Evolutionary conservation across 2,797 vertebrate genomes (phyloP), one percentile per base, ranked within the genome.

Genomic region (Eospalax fontanierii): DNA sequence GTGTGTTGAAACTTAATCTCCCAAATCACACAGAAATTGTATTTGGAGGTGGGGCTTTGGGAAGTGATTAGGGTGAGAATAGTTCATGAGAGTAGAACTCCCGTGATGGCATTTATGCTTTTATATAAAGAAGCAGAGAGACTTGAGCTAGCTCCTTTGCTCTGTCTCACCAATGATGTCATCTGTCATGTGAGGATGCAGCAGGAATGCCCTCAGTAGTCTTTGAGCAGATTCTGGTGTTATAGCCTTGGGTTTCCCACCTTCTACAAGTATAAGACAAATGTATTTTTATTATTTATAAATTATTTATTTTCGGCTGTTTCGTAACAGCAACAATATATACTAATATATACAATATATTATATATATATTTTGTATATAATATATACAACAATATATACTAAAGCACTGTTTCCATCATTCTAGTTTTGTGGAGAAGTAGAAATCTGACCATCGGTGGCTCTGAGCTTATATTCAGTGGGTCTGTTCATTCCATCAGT

Each of bases 391-490:
- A n/a, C n/a, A n/a, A n/a, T n/a, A n/a, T n/a, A n/a, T n/a, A n/a
- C n/a, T 7, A 59, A 90, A 26, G 40, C 38, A 73, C 4, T 21
- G 16, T 84, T 94, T 89, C 30, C 61, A 57, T 22, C 74, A 74
- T 89, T 85, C 18, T 46, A 74, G 40, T 73, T 78, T 92, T 78
- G 46, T 22, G n/a, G 21, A 21, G 54, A 80, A n/a, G 21, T 90
- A 30, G 46, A 92, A 26, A 38, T 50, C 46, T 86, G 70, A 73
- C 46, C 71, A 61, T 6, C 46, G 50, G n/a, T 79, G 80, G n/a
- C 43, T 90, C 59, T 82, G 70, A 59, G 30, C 22, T 86, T 80
- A 61, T 54, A 88, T 85, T 95, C 78, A 88, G 78, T 21, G n/a
- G 83, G 57, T 38, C 43, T 81, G 50, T 89, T 80, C 71, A 40